These are phyloP conservation scores for Altica lythri DNA, from an alignment of 2,888 invertebrate genomes.

Conservation along the genomic window DNA sequence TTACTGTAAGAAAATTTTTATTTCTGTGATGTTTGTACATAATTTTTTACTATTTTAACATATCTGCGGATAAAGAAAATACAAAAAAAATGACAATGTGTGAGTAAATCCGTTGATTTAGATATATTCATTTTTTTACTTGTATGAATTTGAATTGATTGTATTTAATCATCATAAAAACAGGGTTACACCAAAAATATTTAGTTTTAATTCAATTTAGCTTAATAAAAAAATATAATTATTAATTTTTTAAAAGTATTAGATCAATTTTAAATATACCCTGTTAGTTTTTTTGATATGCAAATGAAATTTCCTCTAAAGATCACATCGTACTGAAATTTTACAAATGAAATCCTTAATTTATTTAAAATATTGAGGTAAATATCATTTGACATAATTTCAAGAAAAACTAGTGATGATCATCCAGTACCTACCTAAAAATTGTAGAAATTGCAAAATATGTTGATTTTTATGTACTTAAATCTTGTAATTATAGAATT, in stretches of 20 bases:
- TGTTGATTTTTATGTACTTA: constrained; percentile 46
- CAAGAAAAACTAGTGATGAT: no score
- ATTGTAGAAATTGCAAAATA: constrained; percentile 39
- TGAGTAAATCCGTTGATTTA: constrained; percentile 4
- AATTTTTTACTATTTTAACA: constrained; percentile 42
- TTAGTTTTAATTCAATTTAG: no score
- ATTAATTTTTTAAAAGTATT: constrained; percentile 4
- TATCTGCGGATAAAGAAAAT: constrained; percentile 37
- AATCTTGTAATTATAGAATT: constrained; percentile 38
- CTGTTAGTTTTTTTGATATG: no score
- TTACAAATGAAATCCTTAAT: no score
- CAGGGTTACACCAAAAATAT: no score
- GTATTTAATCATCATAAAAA: constrained; percentile 18
- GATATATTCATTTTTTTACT: constrained; percentile 40
- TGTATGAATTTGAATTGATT: constrained; percentile 40
- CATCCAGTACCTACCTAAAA: constrained; percentile 30
- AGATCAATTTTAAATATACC: no score
- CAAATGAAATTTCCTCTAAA: no score
- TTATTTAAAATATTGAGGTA: no score
- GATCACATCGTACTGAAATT: no score
- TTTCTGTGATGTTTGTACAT: constrained; percentile 47
- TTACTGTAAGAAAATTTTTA: constrained; percentile 23
- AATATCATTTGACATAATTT: no score
- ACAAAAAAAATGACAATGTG: constrained; percentile 14
- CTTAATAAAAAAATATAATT: no score